phyloP scores from a whole-genome alignment of 2,797 vertebrate genomes.

The Alcedo atthis region DNA sequence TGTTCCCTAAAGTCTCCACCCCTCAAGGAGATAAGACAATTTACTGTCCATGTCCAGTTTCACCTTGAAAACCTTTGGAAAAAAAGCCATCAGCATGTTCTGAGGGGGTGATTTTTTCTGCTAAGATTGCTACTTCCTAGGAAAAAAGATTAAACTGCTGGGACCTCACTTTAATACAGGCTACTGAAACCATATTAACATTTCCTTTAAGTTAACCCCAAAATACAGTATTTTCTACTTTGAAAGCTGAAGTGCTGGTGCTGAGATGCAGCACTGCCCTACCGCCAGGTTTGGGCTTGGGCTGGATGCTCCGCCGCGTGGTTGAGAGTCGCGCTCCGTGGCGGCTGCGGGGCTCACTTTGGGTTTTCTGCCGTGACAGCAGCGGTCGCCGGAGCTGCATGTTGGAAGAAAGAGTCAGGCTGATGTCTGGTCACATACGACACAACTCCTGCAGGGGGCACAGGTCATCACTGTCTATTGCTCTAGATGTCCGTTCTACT shows the following conservation, averaged over 20 bases:
- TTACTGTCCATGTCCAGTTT: background rate
- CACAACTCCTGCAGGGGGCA: background rate
- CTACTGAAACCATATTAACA: background rate
- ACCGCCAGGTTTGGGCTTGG: constrained; percentile 91
- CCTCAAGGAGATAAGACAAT: background rate
- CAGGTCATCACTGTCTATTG: background rate
- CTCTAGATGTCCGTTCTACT: background rate
- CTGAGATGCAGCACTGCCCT: constrained; percentile 48
- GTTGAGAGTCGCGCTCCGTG: constrained; percentile 92
- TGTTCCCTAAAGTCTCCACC: background rate
- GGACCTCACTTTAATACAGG: background rate
- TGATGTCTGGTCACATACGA: background rate
- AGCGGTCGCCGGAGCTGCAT: constrained; percentile 92
- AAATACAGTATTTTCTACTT: background rate
- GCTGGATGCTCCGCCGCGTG: constrained; percentile 94
- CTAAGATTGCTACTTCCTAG: background rate
- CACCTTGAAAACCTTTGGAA: background rate
- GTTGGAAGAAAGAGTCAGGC: constrained; percentile 28
- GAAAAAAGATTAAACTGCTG: background rate
- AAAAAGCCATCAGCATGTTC: background rate
- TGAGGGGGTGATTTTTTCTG: background rate
- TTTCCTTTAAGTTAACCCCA: background rate
- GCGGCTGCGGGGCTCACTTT: constrained; percentile 86
- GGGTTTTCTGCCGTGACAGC: constrained; percentile 92
- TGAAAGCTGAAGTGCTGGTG: background rate